Conservation (phyloP, 2,113 vertebrate species). For the Megaceryle torquata region DNA sequence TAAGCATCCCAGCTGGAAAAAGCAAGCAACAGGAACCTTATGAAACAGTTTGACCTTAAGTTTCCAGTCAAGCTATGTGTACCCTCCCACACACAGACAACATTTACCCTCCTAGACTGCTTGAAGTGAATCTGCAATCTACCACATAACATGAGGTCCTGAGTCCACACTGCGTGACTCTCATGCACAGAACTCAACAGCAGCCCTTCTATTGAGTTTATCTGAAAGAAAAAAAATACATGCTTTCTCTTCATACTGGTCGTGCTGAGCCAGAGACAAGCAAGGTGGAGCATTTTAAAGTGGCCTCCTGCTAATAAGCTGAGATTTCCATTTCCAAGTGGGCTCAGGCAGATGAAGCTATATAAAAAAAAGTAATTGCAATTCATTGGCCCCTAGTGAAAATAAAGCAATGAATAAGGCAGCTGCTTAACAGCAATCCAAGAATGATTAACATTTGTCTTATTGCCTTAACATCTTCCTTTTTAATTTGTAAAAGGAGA, state of each 20-base stretch:
- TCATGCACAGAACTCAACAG: background rate
- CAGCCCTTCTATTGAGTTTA: background rate
- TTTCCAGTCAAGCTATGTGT: background rate
- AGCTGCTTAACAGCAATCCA: constrained; percentile 33
- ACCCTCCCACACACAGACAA: background rate
- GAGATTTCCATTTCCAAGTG: constrained; percentile 19
- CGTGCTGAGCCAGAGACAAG: background rate
- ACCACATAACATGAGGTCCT: background rate
- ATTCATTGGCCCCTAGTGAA: background rate
- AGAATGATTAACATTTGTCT: constrained; percentile 21
- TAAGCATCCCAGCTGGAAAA: constrained; percentile 31
- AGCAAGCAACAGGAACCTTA: background rate
- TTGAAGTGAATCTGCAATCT: background rate
- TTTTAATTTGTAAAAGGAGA: background rate
- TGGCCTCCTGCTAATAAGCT: constrained; percentile 17
- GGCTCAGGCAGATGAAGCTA: constrained; percentile 34
- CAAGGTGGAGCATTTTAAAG: background rate
- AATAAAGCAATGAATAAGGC: constrained; percentile 40
- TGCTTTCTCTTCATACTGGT: background rate
- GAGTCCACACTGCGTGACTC: background rate
- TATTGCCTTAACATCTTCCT: background rate
- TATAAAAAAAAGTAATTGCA: constrained; percentile 26
- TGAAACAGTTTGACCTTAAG: background rate
- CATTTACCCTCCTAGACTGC: background rate
- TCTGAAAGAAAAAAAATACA: background rate